These are phyloP conservation scores for Nephrotoma appendiculata DNA, from an alignment of 2,888 invertebrate genomes.

Conservation along the genomic window DNA sequence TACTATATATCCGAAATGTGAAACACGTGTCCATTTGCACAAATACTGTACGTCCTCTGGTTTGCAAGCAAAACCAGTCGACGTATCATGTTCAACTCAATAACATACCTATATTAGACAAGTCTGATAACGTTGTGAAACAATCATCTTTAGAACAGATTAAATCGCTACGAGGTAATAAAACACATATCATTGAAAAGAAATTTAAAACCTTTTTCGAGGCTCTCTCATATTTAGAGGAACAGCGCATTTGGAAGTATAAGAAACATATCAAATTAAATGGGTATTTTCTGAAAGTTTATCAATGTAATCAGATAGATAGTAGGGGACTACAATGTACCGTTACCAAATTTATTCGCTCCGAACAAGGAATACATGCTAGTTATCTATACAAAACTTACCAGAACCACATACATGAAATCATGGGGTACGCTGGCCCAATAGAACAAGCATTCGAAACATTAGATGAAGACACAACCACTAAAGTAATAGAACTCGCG, in stretches of 20 bases:
- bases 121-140: too few relatives aligned
- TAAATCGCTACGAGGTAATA: too few relatives aligned
- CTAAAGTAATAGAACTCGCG: background rate
- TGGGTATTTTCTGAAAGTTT: background rate
- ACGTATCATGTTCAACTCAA: too few relatives aligned
- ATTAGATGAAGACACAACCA: background rate
- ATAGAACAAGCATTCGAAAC: background rate
- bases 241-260: background rate
- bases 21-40: background rate
- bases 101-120: too few relatives aligned
- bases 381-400: background rate
- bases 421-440: too few relatives aligned
- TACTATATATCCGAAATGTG: background rate
- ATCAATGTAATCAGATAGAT: background rate
- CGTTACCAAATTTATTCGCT: background rate
- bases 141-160: too few relatives aligned
- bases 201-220: background rate
- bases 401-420: background rate
- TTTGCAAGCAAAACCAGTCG: background rate
- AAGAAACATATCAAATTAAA: background rate
- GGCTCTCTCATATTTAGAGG: background rate
- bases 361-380: background rate
- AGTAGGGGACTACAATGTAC: background rate
- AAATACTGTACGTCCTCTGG: background rate
- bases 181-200: background rate